Percentiles rank a stretch among this genome's conserved stretches.
Evolutionary conservation across 2,113 vertebrate species (phyloP).

Genomic region (Eira barbara): DNA sequence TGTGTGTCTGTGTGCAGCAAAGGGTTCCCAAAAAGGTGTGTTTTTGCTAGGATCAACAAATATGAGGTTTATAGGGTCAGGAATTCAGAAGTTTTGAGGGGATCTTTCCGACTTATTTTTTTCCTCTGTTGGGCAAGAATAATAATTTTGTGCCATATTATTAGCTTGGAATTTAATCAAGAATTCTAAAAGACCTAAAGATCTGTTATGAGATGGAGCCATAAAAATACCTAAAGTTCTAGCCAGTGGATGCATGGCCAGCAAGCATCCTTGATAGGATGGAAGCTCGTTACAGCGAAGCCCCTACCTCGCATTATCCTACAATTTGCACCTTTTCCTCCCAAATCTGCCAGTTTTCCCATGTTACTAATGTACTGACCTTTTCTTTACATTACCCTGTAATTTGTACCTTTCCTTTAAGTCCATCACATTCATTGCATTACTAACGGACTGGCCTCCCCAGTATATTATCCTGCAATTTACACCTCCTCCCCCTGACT

Average conservation of each 20-base stretch:
- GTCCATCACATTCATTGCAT: not conserved
- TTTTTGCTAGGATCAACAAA: not conserved
- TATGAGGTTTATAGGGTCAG: not conserved
- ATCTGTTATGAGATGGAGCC: not conserved
- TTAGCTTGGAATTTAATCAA: conserved; percentile 2
- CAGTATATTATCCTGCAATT: conserved; percentile 41
- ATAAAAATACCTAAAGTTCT: not conserved
- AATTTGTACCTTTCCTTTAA: conserved; percentile 22
- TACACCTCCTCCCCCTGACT: conserved; percentile 7
- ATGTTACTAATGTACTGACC: conserved; percentile 65
- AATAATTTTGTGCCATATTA: not conserved
- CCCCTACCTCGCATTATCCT: not conserved
- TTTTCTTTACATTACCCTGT: not conserved
- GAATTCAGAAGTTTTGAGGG: not conserved
- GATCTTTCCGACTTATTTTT: not conserved
- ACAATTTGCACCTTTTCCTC: not conserved
- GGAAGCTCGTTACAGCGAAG: not conserved
- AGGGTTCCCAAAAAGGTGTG: not conserved
- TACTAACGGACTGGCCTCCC: not conserved
- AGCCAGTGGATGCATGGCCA: not conserved
- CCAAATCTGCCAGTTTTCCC: conserved; percentile 22
- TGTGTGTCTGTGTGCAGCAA: not conserved
- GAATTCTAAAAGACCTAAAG: conserved; percentile 1
- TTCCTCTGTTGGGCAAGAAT: not conserved
- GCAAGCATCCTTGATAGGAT: not conserved